Conservation (phyloP, 30 jellyfish, hydroid and myxozoan species). For the Mastigias papua region DNA sequence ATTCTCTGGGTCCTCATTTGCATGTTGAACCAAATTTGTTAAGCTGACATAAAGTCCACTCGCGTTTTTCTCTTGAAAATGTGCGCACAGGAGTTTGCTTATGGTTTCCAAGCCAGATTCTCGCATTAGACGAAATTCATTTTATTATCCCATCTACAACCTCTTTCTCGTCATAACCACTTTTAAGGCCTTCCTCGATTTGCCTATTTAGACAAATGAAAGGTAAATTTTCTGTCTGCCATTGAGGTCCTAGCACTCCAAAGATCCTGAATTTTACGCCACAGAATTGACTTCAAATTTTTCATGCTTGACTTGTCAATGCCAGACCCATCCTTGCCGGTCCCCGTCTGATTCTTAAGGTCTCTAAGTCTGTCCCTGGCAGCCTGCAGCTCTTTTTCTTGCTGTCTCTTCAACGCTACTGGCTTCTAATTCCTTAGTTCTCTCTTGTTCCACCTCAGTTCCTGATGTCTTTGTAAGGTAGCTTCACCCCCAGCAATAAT, state of each 20-base stretch:
- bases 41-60: slow-evolving; percentile 50
- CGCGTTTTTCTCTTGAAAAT: slow-evolving; percentile 58
- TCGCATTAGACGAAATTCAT: slow-evolving; percentile 44
- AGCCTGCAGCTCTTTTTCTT: slow-evolving; percentile 40
- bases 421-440: slow-evolving; percentile 27
- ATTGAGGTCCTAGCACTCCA: slow-evolving; percentile 20
- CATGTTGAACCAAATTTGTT: slow-evolving; percentile 21
- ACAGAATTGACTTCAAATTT: slow-evolving; percentile 1
- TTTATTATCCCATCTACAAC: slow-evolving; percentile 40
- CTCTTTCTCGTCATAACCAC: slow-evolving; percentile 38
- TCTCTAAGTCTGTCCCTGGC: slow-evolving; percentile 6
- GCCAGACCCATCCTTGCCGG: background rate
- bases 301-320: background rate
- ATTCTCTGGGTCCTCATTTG: slow-evolving; percentile 53
- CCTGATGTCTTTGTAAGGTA: background rate
- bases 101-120: slow-evolving; percentile 40
- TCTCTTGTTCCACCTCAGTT: background rate
- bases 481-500: background rate
- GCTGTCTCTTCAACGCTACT: slow-evolving; percentile 13
- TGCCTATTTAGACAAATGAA: slow-evolving; percentile 22
- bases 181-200: slow-evolving; percentile 31
- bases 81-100: slow-evolving; percentile 44
- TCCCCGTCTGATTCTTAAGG: slow-evolving; percentile 7
- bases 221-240: slow-evolving; percentile 11
- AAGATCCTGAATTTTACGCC: slow-evolving; percentile 9